These are phyloP conservation scores for Chesias legatella DNA, from an alignment of 2,888 invertebrate species.

Conservation along the genomic window DNA sequence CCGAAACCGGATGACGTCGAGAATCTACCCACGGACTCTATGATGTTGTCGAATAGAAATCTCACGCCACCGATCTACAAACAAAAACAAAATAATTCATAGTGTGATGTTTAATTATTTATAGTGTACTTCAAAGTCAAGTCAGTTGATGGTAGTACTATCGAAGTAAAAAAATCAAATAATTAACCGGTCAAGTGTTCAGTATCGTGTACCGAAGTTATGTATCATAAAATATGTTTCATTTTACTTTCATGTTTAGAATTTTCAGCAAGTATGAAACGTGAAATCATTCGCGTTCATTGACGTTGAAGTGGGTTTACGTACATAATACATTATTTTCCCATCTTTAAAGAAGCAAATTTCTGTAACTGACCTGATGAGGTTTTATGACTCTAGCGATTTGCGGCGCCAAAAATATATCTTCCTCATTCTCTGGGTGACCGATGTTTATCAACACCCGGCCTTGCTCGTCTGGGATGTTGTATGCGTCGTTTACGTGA, in stretches of 20 bases:
- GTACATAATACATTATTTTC: no score
- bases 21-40: conserved; percentile 94
- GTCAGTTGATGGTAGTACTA: no score
- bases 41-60: conserved; percentile 97
- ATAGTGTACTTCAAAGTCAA: no score
- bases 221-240: neutral
- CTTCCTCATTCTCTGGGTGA: conserved; percentile 93
- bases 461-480: conserved; percentile 94
- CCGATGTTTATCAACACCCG: conserved; percentile 96
- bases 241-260: neutral
- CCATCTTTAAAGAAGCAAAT: no score
- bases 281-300: no score
- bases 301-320: no score
- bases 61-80: conserved; percentile 93
- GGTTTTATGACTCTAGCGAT: conserved; percentile 95
- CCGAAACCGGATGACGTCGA: conserved; percentile 95
- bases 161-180: no score
- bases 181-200: no score
- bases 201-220: no score
- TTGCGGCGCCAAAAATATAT: conserved; percentile 95
- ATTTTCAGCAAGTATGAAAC: no score
- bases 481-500: conserved; percentile 95
- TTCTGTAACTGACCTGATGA: conserved; percentile 85
- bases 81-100: neutral
- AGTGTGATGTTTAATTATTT: no score